A percentile compares a stretch with the other conserved stretches of the same genome.
phyloP scores from a whole-genome alignment of 1,140 invertebrate genomes.

The Drosophila subobscura region DNA sequence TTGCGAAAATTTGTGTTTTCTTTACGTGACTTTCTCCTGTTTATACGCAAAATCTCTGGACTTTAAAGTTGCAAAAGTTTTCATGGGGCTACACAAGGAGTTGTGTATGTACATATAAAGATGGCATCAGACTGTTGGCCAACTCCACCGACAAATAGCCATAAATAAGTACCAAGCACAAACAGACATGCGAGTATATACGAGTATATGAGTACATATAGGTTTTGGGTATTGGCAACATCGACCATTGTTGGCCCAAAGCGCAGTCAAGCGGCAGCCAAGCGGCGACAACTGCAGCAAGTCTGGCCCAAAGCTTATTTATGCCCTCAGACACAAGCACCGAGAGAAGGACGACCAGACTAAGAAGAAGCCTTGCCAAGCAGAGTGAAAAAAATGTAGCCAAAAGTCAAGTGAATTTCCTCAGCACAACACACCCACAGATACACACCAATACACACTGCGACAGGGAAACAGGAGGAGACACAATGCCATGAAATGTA shows the following conservation, averaged over 20 bases:
- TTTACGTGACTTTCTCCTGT: conserved; percentile 3
- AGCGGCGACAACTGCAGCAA: conserved; percentile 73
- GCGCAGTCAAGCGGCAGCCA: conserved; percentile 45
- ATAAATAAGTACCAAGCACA: conserved; percentile 62
- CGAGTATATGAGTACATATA: conserved; percentile 2
- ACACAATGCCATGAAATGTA: conserved; percentile 72
- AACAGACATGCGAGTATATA: neutral
- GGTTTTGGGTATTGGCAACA: conserved; percentile 56
- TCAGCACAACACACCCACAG: conserved; percentile 47
- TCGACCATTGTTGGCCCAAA: conserved; percentile 51
- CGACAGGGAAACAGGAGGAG: conserved; percentile 38
- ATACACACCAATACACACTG: conserved; percentile 7
- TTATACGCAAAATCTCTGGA: conserved; percentile 29
- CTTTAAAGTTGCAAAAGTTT: conserved; percentile 48
- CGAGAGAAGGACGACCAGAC: conserved; percentile 29
- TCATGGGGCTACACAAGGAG: conserved; percentile 8
- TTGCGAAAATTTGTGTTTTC: conserved; percentile 15
- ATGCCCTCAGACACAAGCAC: conserved; percentile 48
- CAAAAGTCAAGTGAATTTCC: conserved; percentile 81
- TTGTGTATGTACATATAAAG: conserved; percentile 37
- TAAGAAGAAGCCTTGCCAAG: conserved; percentile 21
- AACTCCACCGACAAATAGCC: conserved; percentile 72
- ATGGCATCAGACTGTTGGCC: conserved; percentile 54
- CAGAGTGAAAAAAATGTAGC: conserved; percentile 59
- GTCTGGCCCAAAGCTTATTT: conserved; percentile 62